Base-by-base conservation (phyloP, 2,113 vertebrate species). In the Brienomyrus longianalis region DNA sequence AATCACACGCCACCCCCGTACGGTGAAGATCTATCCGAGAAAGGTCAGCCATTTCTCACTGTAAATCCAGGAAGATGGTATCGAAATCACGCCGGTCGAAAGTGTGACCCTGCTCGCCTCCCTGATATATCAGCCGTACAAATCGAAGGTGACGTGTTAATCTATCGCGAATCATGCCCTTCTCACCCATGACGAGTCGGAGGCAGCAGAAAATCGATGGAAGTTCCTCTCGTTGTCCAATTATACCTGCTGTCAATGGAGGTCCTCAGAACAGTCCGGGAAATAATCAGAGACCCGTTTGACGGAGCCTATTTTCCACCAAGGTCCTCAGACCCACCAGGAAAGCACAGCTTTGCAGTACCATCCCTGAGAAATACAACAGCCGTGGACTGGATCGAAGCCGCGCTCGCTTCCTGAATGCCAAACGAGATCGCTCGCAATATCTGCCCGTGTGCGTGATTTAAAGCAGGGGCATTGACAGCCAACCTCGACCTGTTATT, bases 111-210 rank as follows among this genome's bases (percentile, higher is more conserved):
- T 13, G 39, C 54, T 39, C 43, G 11, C 35, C 47, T 86, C 50
- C 45, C 84, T 86, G 59, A 87, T 62, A 39, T 59, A 51, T 89
- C 35, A 31, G 31, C 3, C 35, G 8, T 51, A 80, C 62, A 87
- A 66, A 87, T 87, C 51, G 48, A 74, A 77, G 27, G 31, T 90
- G 89, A 90, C 84, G 52, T 77, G 59, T 62, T 87, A 74, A 90
- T 87, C 85, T 39, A 43, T 87, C 87, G 31, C 31, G 66, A 90
- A 90, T 90, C 39, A 59, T 52, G 10, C 80, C 54, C 51, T 59
- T 39, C 66, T 83, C 51, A 84, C 83, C 43, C 7, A 15, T 5
- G 17, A 21, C 52, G 66, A 80, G 45, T 87, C 35, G 3, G 62
- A 80, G 31, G 31, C 19, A 47, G 62, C 66, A 31, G 47, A 50